These are phyloP conservation scores for Lanistes nyassanus DNA, from an alignment of 1,140 invertebrate genomes.

Conservation along the genomic window DNA sequence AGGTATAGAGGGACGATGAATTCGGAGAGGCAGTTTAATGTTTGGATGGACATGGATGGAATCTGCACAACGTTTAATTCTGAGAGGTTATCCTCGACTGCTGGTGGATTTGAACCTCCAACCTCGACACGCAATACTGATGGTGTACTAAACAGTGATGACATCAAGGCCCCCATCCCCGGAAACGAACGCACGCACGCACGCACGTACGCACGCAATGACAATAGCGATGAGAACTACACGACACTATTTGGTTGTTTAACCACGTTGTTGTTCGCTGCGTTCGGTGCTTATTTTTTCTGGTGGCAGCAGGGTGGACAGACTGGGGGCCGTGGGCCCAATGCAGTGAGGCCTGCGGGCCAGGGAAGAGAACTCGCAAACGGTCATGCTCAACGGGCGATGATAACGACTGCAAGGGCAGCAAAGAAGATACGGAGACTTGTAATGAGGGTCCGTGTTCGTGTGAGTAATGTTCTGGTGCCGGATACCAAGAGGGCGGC, in stretches of 20 bases:
- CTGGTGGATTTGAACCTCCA: neutral
- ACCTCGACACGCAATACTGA: neutral
- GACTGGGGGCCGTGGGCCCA: neutral
- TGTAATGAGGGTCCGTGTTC: neutral
- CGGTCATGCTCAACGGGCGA: neutral
- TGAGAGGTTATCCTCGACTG: neutral
- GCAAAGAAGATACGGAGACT: neutral
- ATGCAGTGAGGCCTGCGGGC: neutral
- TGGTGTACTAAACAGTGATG: neutral
- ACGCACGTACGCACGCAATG: neutral
- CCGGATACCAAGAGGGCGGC: neutral
- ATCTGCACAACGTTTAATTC: neutral
- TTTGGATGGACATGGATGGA: neutral
- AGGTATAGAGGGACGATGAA: too few species aligned
- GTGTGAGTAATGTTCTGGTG: neutral
- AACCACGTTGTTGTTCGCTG: neutral
- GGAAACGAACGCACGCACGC: neutral
- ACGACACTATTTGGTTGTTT: neutral
- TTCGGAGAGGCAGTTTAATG: neutral
- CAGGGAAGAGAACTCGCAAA: neutral
- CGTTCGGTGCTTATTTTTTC: neutral
- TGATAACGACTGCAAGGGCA: neutral
- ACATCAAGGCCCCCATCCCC: neutral
- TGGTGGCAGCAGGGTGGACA: neutral
- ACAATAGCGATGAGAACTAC: neutral